Evolutionary conservation across 2,888 invertebrate genomes (phyloP).

Genomic region (Crocallis elinguaria): DNA sequence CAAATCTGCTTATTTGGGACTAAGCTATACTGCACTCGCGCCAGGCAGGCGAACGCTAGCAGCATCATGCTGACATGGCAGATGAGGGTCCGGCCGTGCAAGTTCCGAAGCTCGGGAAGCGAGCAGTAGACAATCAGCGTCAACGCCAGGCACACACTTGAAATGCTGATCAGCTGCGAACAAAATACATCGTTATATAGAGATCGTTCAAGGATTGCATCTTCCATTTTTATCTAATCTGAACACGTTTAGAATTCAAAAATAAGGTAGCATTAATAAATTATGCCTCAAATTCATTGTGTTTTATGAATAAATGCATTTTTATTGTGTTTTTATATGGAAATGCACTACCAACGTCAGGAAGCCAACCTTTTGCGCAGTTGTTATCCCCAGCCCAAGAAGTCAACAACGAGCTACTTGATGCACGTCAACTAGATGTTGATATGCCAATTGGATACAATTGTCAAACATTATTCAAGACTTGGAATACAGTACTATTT

Average conservation of each 20-base stretch:
- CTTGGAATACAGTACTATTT: background rate
- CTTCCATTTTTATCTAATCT: background rate
- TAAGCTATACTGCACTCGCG: conserved; percentile 78
- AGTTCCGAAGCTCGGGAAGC: conserved; percentile 87
- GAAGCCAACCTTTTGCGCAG: too few relatives aligned
- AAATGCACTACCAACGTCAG: too few relatives aligned
- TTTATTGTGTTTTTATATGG: too few relatives aligned
- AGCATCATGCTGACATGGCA: conserved; percentile 88
- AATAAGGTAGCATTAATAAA: background rate
- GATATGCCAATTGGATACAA: background rate
- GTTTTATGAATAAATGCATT: background rate
- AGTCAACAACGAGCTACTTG: background rate
- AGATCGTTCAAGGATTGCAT: background rate
- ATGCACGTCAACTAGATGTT: background rate
- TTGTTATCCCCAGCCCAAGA: background rate
- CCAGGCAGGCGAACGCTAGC: conserved; percentile 86
- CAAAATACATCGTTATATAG: background rate
- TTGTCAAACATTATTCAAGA: background rate
- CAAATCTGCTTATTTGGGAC: conserved; percentile 73
- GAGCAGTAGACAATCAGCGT: conserved; percentile 88
- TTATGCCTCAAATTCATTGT: background rate
- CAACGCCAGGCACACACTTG: conserved; percentile 86
- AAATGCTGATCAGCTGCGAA: conserved; percentile 81
- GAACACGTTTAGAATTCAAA: background rate
- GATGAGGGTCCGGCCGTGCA: conserved; percentile 90